A percentile compares a stretch with the other conserved stretches of the same genome.
phyloP scores from a whole-genome alignment of 2,888 invertebrate species.

The Cephus rjabovi region DNA sequence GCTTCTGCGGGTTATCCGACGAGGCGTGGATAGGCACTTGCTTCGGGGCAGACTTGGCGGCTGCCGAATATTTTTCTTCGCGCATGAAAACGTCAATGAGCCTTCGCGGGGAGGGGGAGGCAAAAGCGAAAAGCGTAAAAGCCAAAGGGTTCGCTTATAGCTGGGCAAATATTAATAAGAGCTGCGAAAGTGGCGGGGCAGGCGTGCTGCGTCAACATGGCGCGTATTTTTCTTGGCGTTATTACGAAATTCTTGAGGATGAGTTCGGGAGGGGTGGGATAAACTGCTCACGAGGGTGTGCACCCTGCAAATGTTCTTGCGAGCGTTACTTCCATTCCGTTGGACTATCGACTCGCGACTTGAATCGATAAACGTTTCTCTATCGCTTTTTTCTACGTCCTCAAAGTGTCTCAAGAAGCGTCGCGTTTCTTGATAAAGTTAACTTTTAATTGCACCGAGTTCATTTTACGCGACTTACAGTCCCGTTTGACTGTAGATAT shows the following conservation, averaged over 20 bases:
- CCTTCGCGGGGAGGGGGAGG: slow-evolving; percentile 5
- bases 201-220: slow-evolving; percentile 13
- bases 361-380: neutral
- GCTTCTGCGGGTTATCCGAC: neutral
- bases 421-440: neutral
- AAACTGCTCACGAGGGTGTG: neutral
- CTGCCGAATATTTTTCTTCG: neutral
- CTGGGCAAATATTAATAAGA: slow-evolving; percentile 30
- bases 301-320: neutral
- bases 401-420: neutral
- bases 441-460: neutral
- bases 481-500: neutral
- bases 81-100: neutral
- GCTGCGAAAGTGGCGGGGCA: slow-evolving; percentile 12
- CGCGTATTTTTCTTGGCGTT: slow-evolving; percentile 24
- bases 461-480: neutral
- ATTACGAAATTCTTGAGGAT: slow-evolving; percentile 1
- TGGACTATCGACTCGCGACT: neutral
- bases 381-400: neutral
- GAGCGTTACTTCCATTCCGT: neutral
- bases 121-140: slow-evolving; percentile 18
- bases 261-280: neutral
- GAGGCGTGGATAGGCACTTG: neutral
- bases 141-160: slow-evolving; percentile 23
- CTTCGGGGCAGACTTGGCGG: neutral